Conservation (phyloP, 2,888 invertebrate genomes). For the Margaritifera margaritifera region DNA sequence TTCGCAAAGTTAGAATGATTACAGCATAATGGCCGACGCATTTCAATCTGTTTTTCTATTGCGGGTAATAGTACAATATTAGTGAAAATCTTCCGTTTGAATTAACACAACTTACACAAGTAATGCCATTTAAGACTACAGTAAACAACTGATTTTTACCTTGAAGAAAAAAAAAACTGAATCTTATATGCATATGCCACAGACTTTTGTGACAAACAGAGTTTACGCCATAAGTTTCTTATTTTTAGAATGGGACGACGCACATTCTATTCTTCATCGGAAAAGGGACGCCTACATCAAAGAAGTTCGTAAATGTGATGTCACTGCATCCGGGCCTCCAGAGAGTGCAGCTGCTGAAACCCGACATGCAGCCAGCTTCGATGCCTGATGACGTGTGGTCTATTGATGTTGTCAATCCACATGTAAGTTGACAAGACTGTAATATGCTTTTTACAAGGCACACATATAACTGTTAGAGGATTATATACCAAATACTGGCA, state of each 20-base stretch:
- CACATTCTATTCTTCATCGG: slow-evolving; percentile 68
- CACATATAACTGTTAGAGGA: too few species aligned
- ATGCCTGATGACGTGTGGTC: slow-evolving; percentile 63
- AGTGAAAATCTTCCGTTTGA: too few species aligned
- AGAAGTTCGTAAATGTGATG: slow-evolving; percentile 41
- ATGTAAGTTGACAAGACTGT: slow-evolving; percentile 42
- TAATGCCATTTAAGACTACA: too few species aligned
- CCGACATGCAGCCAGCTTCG: slow-evolving; percentile 53
- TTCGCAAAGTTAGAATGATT: too few species aligned
- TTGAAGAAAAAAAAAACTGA: too few species aligned
- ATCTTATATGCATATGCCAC: neutral
- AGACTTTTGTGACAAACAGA: neutral
- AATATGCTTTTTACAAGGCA: too few species aligned
- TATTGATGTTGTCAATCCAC: slow-evolving; percentile 64
- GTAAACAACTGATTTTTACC: too few species aligned
- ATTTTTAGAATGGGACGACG: slow-evolving; percentile 72
- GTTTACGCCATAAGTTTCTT: slow-evolving; percentile 1
- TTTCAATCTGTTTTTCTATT: too few species aligned
- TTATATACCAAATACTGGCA: too few species aligned
- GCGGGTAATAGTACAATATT: too few species aligned
- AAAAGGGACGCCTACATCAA: slow-evolving; percentile 17
- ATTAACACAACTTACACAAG: too few species aligned
- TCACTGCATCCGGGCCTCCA: slow-evolving; percentile 48
- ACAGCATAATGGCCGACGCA: too few species aligned
- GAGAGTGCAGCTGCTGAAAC: slow-evolving; percentile 67